Evolutionary conservation across 2,797 vertebrate genomes (phyloP), one percentile per base, ranked within the genome.

Genomic region (Rhodeus uyekii): DNA sequence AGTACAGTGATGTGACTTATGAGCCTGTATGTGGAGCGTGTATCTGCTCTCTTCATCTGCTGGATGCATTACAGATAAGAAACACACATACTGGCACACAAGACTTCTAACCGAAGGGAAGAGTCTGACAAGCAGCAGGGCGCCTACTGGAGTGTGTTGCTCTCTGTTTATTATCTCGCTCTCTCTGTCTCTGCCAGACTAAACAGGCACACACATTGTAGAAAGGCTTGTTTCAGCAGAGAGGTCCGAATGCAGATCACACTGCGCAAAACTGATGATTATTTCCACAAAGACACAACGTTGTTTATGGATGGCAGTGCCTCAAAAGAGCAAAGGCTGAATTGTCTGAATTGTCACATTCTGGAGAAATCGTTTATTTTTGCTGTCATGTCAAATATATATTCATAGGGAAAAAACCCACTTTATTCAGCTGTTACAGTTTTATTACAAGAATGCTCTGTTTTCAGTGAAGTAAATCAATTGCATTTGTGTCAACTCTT

Each of bases 1-100:
- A 29, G 76, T 3, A 19, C 44, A 67, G 77, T 55, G 77, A 58
- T 68, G 63, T 68, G 76, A 67, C 74, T 76, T 61, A 76, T 76
- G 60, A 34, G 8, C 3, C 8, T 65, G 7, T 63, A 32, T 77
- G 29, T 76, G 55, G 2, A 24, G 19, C 16, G n/a, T 48, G 46
- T 39, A 55, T 67, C 76, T 78, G 46, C 63, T 78, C 63, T 78
- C 46, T 12, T 78, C 77, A 78, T 78, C 77, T 68, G 63, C 64
- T 78, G 64, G 77, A 78, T 55, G 34, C 36, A 55, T 78, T 68
- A 55, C 63, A 67, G 76, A 67, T 78, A 78, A 50, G 44, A 77
- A 55, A 74, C 22, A 38, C 72, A 74, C 50, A 58, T 8, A 39
- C 50, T 55, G n/a, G 34, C 2, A 5, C 46, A 53, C 44, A 55